Evolutionary conservation across 2,888 invertebrate species (phyloP).

Genomic region (Drosophila stalkeri): DNA sequence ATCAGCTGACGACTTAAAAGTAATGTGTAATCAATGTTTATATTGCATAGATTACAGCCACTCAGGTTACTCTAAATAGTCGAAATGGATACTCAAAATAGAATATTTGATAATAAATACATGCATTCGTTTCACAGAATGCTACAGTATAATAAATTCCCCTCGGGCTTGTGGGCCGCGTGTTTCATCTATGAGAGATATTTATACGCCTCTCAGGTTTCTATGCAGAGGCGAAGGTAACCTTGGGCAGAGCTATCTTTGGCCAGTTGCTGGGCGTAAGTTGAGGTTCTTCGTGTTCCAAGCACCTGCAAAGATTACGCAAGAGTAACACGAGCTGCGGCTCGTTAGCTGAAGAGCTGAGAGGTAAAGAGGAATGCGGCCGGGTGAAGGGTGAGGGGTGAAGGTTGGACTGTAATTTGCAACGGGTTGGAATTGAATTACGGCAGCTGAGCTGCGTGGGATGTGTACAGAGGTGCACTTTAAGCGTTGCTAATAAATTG

Average conservation of each 20-base stretch:
- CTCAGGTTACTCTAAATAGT: neutral
- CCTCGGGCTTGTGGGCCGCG: neutral
- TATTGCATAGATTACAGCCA: neutral
- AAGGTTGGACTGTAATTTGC: slow-evolving; percentile 36
- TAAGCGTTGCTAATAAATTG: slow-evolving; percentile 23
- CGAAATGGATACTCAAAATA: neutral
- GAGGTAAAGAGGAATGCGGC: slow-evolving; percentile 6
- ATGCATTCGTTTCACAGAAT: neutral
- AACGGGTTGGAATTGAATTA: slow-evolving; percentile 47
- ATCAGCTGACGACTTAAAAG: neutral
- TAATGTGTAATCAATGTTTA: neutral
- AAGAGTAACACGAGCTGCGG: slow-evolving; percentile 49
- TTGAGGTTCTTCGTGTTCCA: slow-evolving; percentile 31
- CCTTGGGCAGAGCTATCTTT: slow-evolving; percentile 30
- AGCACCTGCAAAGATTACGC: slow-evolving; percentile 32
- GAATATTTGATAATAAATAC: slow-evolving; percentile 1
- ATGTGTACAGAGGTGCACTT: slow-evolving; percentile 8
- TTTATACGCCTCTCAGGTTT: neutral
- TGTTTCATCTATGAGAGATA: neutral
- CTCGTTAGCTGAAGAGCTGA: slow-evolving; percentile 38
- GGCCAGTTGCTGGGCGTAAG: neutral
- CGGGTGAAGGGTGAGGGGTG: slow-evolving; percentile 4
- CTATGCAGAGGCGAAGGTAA: neutral
- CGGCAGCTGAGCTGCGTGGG: slow-evolving; percentile 21
- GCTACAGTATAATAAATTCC: too few relatives aligned